Evolutionary conservation across 2,888 invertebrate species (phyloP), one percentile per base, ranked within the genome.

Genomic region (Sinodicranocentrus sp.): DNA sequence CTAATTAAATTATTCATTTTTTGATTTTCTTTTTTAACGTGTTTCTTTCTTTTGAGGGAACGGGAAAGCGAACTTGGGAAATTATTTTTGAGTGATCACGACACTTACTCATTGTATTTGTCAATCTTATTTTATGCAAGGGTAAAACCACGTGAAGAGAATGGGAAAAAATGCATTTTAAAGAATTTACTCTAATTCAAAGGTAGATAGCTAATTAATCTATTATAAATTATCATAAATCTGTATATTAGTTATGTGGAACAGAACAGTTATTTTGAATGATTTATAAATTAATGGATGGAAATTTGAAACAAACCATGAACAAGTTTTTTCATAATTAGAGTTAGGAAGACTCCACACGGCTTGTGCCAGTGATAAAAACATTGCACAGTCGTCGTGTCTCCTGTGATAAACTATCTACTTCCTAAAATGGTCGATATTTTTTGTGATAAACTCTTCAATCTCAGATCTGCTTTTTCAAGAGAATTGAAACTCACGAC

Each of bases 321-420:
- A 3, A 89, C 33, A 23, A 88, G 63, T 63, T 83, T 77, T n/a
- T 43, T 88, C 87, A 65, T 86, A 88, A 2, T 88, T 88, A 6
- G 88, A 88, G 33, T 82, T 82, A 1, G 88, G 89, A 1, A 88
- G 78, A 28, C 86, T 86, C 89, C 89, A 91, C 15, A 89, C 82
- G 2, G 90, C 84, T 87, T 90, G 90, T 19, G 89, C 88, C 54
- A 91, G 76, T 88, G 90, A 89, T 0, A 90, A 91, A 89, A 91
- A 91, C 44, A 91, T 84, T 0, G 90, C 89, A 87, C 90, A 90
- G 85, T 91, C 91, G 86, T 84, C 6, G 52, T 78, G 19, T 86
- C 89, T 87, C 88, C 88, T 10, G 86, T 21, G 33, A 87, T 48
- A 28, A 85, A 87, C 52, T 85, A 84, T 13, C 84, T 88, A 17